Evolutionary conservation across 2,888 invertebrate genomes (phyloP).

Genomic region (Mactromeris polynyma): DNA sequence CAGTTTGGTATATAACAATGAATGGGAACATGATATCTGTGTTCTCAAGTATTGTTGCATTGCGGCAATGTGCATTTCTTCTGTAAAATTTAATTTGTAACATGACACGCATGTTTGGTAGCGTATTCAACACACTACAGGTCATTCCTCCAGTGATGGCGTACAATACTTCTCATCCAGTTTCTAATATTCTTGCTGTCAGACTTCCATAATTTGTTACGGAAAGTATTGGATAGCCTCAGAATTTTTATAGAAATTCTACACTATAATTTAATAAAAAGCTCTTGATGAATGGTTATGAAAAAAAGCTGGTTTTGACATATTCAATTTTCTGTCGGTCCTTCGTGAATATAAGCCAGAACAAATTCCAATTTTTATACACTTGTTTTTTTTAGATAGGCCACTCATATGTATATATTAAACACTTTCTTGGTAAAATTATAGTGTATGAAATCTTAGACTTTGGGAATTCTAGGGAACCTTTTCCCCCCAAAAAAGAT

Average conservation of each 20-base stretch:
- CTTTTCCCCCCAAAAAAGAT: background rate
- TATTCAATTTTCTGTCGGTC: background rate
- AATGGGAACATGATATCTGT: background rate
- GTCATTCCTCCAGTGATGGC: background rate
- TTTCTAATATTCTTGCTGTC: background rate
- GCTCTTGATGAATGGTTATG: background rate
- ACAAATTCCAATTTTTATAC: background rate
- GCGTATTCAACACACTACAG: background rate
- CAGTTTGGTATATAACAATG: background rate
- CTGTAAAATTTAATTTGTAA: background rate
- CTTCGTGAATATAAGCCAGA: background rate
- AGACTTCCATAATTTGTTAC: background rate
- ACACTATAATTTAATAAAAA: background rate
- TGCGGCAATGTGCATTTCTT: background rate
- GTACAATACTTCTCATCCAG: background rate
- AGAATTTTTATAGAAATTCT: constrained; percentile 9
- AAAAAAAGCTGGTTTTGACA: background rate
- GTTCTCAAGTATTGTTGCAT: background rate
- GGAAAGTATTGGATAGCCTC: background rate
- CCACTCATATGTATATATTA: background rate
- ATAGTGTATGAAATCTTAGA: background rate
- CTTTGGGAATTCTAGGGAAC: background rate
- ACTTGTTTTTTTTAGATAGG: constrained; percentile 1
- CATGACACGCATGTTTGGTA: background rate
- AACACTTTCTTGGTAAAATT: background rate